Evolutionary conservation across 1,140 invertebrate species (phyloP), one percentile per base, ranked within the genome.

Genomic region (Lordiphosa clarofinis): DNA sequence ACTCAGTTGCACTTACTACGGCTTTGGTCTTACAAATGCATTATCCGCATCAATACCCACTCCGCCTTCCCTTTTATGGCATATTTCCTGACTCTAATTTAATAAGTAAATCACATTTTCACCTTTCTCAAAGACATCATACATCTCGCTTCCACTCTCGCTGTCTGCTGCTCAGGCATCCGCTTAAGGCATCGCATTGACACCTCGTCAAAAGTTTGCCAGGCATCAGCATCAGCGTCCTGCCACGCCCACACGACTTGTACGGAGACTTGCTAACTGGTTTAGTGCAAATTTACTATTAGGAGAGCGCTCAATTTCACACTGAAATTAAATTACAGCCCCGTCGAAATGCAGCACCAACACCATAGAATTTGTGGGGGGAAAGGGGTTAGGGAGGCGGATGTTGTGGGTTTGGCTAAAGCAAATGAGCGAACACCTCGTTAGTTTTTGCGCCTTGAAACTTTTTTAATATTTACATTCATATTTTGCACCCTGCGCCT

Each of bases 391-490:
- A 9, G 13, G 36, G 11, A 0, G 21, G n/a, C 15, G 12, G 49
- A 46, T 39, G 55, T 46, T 58, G 49, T 4, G 50, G 44, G 19
- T 15, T 43, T 21, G 15, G 39, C n/a, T 21, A 7, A 11, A 48
- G 72, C 63, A 82, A 82, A 82, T 84, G 78, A 84, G 76, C 64
- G 78, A 61, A 84, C 76, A 82, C 55, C 76, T 82, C 76, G 76
- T 82, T 82, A 82, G 76, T 73, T 84, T 76, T 48, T 64, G 76
- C 62, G 64, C 79, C 78, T 76, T 68, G 63, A 84, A 82, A 82
- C 76, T 82, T 82, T 82, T 82, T 82, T 82, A 82, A 82, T 82
- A 82, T 82, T 82, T 84, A 84, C 76, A 82, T 82, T 84, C 73
- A 82, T 84, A 84, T 82, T 84, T 82, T 82, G 78, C 76, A 82